Percentiles rank a stretch among this genome's conserved stretches.
Conservation (phyloP, 2,113 vertebrate species). For the Anguilla japonica region DNA sequence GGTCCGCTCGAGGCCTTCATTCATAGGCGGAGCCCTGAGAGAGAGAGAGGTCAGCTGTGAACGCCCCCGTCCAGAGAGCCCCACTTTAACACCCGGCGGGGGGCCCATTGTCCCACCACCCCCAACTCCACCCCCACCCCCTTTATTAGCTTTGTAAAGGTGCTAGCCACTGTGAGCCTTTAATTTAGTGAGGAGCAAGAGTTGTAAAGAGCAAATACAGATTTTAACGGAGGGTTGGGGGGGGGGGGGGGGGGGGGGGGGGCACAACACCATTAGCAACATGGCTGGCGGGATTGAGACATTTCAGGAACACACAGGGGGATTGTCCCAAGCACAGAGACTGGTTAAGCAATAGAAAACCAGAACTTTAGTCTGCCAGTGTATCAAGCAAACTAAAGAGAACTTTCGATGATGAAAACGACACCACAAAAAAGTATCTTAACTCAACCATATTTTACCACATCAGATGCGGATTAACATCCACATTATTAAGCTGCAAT, state of each 20-base stretch:
- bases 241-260: not conserved
- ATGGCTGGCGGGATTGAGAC: constrained; percentile 51
- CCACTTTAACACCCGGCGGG: constrained; percentile 34
- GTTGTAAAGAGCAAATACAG: constrained; percentile 46
- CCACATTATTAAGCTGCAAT: not conserved
- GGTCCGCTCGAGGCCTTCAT: constrained; percentile 51
- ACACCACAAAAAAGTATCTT: not conserved
- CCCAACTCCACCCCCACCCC: not conserved
- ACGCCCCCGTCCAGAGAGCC: constrained; percentile 43
- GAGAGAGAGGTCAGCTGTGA: constrained; percentile 54
- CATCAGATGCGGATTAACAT: not conserved
- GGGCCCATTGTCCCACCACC: constrained; percentile 42
- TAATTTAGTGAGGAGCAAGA: constrained; percentile 56
- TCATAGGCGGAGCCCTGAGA: constrained; percentile 58
- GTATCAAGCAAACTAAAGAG: not conserved
- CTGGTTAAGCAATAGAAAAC: constrained; percentile 1
- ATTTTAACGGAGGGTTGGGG: constrained; percentile 8
- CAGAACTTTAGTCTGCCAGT: not conserved
- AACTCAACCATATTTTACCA: not conserved
- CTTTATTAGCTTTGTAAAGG: constrained; percentile 52
- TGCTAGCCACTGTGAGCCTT: constrained; percentile 52
- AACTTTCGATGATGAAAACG: not conserved
- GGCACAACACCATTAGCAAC: constrained; percentile 36
- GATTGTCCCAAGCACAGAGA: not conserved
- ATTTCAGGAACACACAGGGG: not conserved